Evolutionary conservation across 2,113 vertebrate species (phyloP).

Genomic region (Chloroceryle aenea): DNA sequence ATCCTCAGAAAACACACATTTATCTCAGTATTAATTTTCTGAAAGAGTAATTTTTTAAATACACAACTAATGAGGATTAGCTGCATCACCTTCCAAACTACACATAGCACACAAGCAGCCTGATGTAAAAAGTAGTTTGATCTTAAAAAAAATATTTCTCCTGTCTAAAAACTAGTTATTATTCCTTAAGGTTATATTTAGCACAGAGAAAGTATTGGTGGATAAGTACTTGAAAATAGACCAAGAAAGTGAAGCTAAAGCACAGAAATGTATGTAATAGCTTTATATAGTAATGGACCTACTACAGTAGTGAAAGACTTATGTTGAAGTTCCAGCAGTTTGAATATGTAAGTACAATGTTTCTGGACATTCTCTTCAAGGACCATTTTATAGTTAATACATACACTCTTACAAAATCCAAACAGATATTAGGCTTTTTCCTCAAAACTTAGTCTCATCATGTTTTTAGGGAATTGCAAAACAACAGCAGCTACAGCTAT

Average conservation of each 20-base stretch:
- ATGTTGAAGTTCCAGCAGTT: neutral
- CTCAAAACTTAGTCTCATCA: neutral
- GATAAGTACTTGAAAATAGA: neutral
- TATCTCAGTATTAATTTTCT: neutral
- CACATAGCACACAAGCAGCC: neutral
- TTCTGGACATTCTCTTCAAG: neutral
- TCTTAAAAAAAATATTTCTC: neutral
- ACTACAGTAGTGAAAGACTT: neutral
- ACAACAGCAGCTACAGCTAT: neutral
- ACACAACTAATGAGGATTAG: neutral
- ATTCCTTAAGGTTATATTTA: neutral
- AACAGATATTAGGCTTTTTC: neutral
- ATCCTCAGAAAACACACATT: neutral
- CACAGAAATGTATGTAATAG: neutral
- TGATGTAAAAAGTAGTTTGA: neutral
- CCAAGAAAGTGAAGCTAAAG: neutral
- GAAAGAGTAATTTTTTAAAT: neutral
- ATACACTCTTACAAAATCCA: neutral
- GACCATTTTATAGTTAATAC: neutral
- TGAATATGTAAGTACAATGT: neutral
- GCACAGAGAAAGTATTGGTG: neutral
- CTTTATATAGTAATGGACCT: no score
- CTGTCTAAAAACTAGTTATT: neutral
- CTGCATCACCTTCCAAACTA: neutral
- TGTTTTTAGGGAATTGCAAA: neutral